Conservation (phyloP, 2,888 invertebrate genomes). For the Crioceris asparagi region DNA sequence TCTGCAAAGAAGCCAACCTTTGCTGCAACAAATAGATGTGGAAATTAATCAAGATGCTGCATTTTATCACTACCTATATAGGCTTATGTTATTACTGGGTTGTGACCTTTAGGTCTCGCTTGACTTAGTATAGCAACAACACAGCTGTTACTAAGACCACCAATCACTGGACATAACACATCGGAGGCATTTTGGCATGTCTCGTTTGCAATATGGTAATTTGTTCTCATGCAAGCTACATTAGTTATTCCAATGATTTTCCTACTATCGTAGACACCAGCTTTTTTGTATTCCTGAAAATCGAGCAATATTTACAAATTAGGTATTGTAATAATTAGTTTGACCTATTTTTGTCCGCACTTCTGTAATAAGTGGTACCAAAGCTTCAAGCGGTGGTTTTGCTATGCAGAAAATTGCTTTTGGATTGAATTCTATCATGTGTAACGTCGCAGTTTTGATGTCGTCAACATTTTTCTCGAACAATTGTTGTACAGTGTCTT, state of each 20-base stretch:
- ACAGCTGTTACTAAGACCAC: slow-evolving; percentile 28
- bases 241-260: slow-evolving; percentile 32
- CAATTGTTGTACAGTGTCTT: slow-evolving; percentile 23
- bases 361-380: slow-evolving; percentile 35
- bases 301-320: neutral
- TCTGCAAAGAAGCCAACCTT: slow-evolving; percentile 15
- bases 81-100: neutral
- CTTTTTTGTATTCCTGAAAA: slow-evolving; percentile 32
- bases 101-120: slow-evolving; percentile 19
- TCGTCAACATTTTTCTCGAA: slow-evolving; percentile 32
- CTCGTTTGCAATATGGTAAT: slow-evolving; percentile 24
- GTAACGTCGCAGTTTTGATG: slow-evolving; percentile 28
- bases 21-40: slow-evolving; percentile 2
- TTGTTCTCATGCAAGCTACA: slow-evolving; percentile 26
- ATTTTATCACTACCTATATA: neutral
- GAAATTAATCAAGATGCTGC: neutral
- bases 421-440: slow-evolving; percentile 34
- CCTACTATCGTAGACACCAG: slow-evolving; percentile 27
- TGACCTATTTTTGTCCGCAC: slow-evolving; percentile 19
- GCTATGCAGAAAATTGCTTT: slow-evolving; percentile 30
- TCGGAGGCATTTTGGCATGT: slow-evolving; percentile 23
- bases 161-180: slow-evolving; percentile 31
- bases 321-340: neutral
- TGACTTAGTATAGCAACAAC: slow-evolving; percentile 33
- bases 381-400: slow-evolving; percentile 32